phyloP scores from a whole-genome alignment of 1,140 invertebrate species.

The Caerostris darwini region DNA sequence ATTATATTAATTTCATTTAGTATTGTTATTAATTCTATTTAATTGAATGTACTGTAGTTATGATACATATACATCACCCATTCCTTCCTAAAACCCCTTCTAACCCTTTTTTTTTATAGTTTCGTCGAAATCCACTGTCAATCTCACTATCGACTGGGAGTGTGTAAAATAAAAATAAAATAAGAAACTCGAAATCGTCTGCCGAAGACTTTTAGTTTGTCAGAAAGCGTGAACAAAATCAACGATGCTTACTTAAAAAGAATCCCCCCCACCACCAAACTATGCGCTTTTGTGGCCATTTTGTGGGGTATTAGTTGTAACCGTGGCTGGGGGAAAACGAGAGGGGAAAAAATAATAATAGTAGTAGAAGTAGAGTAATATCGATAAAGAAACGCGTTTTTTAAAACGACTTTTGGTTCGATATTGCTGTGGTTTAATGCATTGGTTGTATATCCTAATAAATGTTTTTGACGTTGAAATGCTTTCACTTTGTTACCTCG shows the following conservation, averaged over 20 bases:
- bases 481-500: neutral
- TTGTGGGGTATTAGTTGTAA: slow-evolving; percentile 17
- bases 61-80: too few relatives aligned
- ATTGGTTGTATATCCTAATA: slow-evolving; percentile 20
- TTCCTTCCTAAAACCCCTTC: too few relatives aligned
- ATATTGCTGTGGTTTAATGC: slow-evolving; percentile 6
- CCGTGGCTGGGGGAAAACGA: neutral
- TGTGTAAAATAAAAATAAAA: neutral
- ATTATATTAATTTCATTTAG: too few relatives aligned
- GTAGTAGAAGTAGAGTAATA: too few relatives aligned
- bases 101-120: too few relatives aligned
- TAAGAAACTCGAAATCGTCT: neutral
- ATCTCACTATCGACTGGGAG: neutral
- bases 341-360: too few relatives aligned
- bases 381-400: slow-evolving; percentile 31
- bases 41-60: too few relatives aligned
- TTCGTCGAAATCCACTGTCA: slow-evolving; percentile 18
- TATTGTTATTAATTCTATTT: too few relatives aligned
- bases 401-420: neutral
- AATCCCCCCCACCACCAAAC: neutral
- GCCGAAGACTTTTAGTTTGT: slow-evolving; percentile 33
- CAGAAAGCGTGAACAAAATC: neutral
- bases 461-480: neutral
- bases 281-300: slow-evolving; percentile 4
- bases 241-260: slow-evolving; percentile 25